Conservation (phyloP, 2,888 invertebrate genomes). For the Thecocarcelia acutangulata region DNA sequence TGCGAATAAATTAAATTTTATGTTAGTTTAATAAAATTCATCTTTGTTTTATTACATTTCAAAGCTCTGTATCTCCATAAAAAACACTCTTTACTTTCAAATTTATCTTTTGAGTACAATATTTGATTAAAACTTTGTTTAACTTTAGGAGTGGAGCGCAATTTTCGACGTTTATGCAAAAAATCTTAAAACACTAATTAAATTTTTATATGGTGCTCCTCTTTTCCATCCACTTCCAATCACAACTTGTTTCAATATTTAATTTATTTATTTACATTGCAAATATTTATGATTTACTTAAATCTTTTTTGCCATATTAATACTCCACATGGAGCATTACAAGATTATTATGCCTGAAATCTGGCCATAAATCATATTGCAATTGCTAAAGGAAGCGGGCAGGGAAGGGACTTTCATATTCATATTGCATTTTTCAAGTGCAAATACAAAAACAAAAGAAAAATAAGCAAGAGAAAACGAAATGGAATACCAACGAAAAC, state of each 20-base stretch:
- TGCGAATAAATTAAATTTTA: too few relatives aligned
- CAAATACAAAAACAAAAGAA: slow-evolving; percentile 51
- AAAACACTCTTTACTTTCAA: too few relatives aligned
- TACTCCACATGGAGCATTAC: slow-evolving; percentile 3
- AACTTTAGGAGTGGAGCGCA: too few relatives aligned
- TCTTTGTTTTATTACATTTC: too few relatives aligned
- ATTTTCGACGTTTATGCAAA: too few relatives aligned
- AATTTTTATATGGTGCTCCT: slow-evolving; percentile 2
- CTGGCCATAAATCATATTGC: slow-evolving; percentile 37
- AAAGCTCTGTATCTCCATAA: too few relatives aligned
- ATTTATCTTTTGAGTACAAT: too few relatives aligned
- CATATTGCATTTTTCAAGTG: slow-evolving; percentile 61
- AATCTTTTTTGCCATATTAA: slow-evolving; percentile 30
- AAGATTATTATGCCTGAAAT: slow-evolving; percentile 39
- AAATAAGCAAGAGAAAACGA: slow-evolving; percentile 28
- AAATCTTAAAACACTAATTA: too few relatives aligned
- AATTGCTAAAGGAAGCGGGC: slow-evolving; percentile 13
- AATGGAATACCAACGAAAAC: slow-evolving; percentile 45
- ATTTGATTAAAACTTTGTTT: too few relatives aligned
- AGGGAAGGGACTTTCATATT: slow-evolving; percentile 17
- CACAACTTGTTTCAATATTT: slow-evolving; percentile 35
- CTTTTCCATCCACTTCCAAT: background rate
- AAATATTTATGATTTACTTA: slow-evolving; percentile 54
- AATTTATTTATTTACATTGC: slow-evolving; percentile 43
- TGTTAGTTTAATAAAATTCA: too few relatives aligned